Evolutionary conservation across 2,797 vertebrate genomes (phyloP), one percentile per base, ranked within the genome.

Genomic region (Aphelocoma californica): DNA sequence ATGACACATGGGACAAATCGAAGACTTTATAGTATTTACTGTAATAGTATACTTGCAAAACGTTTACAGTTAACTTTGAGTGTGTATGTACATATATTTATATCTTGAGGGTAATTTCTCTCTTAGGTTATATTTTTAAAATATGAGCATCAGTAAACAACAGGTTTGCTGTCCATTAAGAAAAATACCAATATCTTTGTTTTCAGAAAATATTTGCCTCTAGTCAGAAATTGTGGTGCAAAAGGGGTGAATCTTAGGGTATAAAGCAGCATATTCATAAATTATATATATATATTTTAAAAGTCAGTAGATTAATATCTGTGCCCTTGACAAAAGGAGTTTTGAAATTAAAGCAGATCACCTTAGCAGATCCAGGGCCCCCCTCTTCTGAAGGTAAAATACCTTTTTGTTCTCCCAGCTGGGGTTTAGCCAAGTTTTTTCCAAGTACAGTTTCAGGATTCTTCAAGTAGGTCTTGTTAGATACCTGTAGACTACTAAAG

Each of bases 401-500:
- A 36, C 31, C 5, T 4, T 69, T 94, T 92, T 91, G 6, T 92
- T 94, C 69, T 92, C 28, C 62, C 88, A 45, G 14, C 34, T 90
- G n/a, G 64, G 48, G 44, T 86, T 81, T 80, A 48, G 87, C 31
- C 47, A 86, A 66, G 42, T 92, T 84, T 95, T 92, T 81, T 31
- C n/a, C 21, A 57, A 79, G 44, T 18, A 44, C 7, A 5, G 20
- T 84, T 94, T 91, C 44, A 87, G 38, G 57, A 87, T 77, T 97
- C 56, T 54, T 97, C 56, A 81, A 40, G 54, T 44, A 57, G 34
- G 44, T 94, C 24, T 69, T 90, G 54, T 88, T 82, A 81, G 53
- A 4, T 92, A 54, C 32, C 31, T 87, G 42, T 38, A 74, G 19
- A 81, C 53, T 88, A 8, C 18, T 91, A 44, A 92, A 91, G 51